Conservation (phyloP, 1,140 invertebrate genomes). For the Philaenus spumarius region DNA sequence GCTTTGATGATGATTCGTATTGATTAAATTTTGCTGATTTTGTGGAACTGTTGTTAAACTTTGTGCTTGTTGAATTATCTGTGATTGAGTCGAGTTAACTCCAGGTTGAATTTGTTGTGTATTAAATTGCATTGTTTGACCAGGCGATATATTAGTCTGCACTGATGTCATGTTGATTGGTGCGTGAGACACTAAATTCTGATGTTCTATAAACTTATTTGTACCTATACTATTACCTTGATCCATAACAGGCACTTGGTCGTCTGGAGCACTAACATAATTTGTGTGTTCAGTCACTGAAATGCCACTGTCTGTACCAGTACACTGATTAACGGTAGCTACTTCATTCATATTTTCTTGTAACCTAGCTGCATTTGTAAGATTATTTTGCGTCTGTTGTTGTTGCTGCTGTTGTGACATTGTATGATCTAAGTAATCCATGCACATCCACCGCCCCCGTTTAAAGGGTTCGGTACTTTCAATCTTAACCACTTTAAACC, state of each 20-base stretch:
- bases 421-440: conserved; percentile 89
- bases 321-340: background rate
- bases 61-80: conserved; percentile 36
- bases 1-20: conserved; percentile 38
- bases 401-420: conserved; percentile 43
- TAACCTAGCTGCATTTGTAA: conserved; percentile 7
- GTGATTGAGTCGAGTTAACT: conserved; percentile 43
- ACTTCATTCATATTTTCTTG: background rate
- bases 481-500: conserved; percentile 95
- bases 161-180: background rate
- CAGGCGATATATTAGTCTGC: conserved; percentile 31
- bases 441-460: conserved; percentile 89
- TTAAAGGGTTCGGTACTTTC: conserved; percentile 92
- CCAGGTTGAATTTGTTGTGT: conserved; percentile 35
- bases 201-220: conserved; percentile 18
- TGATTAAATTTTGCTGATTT: conserved; percentile 28
- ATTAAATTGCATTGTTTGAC: conserved; percentile 32
- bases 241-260: conserved; percentile 14
- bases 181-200: conserved; percentile 16
- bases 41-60: conserved; percentile 38
- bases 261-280: conserved; percentile 1
- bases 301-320: conserved; percentile 20
- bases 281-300: conserved; percentile 16
- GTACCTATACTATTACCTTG: conserved; percentile 19
- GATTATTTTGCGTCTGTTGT: conserved; percentile 13